Conservation (phyloP, 2,888 invertebrate genomes). For the Eulithis prunata region DNA sequence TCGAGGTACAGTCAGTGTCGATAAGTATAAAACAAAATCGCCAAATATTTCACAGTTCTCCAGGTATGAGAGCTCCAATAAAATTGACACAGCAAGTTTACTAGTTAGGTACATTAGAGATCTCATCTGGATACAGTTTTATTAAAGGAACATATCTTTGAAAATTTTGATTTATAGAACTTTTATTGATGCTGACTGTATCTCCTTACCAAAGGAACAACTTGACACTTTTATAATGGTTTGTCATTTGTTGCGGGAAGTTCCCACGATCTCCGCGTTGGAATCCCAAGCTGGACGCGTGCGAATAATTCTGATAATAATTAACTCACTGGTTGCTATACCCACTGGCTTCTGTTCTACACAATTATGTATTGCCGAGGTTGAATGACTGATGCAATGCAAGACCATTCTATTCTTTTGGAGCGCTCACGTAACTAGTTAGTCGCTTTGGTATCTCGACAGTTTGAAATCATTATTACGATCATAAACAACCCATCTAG, state of each 20-base stretch:
- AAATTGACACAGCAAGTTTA: too few species aligned
- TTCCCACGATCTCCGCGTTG: conserved; percentile 60
- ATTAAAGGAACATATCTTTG: too few species aligned
- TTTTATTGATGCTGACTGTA: too few species aligned
- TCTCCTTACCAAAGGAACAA: conserved; percentile 55
- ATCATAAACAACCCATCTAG: conserved; percentile 30
- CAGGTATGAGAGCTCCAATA: too few species aligned
- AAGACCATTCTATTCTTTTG: conserved; percentile 72
- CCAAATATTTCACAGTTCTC: too few species aligned
- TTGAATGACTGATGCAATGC: conserved; percentile 71
- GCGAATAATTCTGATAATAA: conserved; percentile 66
- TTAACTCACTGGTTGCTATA: conserved; percentile 58
- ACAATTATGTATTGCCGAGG: conserved; percentile 62
- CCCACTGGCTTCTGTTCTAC: conserved; percentile 65
- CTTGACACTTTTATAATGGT: conserved; percentile 55
- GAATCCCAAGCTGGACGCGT: conserved; percentile 60
- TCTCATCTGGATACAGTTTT: too few species aligned
- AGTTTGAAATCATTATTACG: conserved; percentile 36
- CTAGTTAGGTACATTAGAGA: too few species aligned
- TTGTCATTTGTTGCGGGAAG: conserved; percentile 55
- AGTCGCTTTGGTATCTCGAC: conserved; percentile 53
- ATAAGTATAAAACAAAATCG: too few species aligned
- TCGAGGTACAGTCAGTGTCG: conserved; percentile 34
- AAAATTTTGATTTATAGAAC: too few species aligned
- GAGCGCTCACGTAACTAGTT: conserved; percentile 66